These are phyloP conservation scores for Erebia epiphron DNA, from an alignment of 2,888 invertebrate genomes.

Conservation along the genomic window DNA sequence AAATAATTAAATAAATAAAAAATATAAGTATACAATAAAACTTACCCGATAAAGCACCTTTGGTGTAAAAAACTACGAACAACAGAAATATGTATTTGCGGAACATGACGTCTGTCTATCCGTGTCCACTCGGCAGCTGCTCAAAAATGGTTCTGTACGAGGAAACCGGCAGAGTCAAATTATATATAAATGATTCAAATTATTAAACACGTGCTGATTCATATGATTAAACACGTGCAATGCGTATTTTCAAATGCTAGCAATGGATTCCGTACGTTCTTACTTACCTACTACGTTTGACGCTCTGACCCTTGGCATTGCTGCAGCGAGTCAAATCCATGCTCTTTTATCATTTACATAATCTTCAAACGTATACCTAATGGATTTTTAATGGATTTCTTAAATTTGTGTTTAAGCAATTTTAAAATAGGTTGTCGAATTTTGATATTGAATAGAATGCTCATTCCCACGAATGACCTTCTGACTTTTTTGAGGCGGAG, in stretches of 20 bases:
- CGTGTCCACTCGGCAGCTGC: not conserved
- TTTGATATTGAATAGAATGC: too few relatives aligned
- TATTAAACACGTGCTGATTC: not conserved
- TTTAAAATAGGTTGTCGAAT: too few relatives aligned
- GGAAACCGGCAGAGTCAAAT: not conserved
- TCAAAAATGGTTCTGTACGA: constrained; percentile 12
- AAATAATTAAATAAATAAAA: not conserved
- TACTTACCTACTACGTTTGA: too few relatives aligned
- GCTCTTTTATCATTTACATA: too few relatives aligned
- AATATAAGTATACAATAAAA: not conserved
- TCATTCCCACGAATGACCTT: too few relatives aligned
- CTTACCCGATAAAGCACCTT: constrained; percentile 23
- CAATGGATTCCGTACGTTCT: not conserved
- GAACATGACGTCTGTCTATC: constrained; percentile 14
- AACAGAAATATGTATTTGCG: constrained; percentile 6
- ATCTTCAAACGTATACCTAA: too few relatives aligned
- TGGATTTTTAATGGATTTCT: too few relatives aligned
- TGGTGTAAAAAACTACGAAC: not conserved
- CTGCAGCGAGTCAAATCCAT: too few relatives aligned
- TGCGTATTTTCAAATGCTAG: not conserved
- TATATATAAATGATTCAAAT: constrained; percentile 15
- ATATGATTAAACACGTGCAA: not conserved
- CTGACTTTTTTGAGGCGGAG: too few relatives aligned
- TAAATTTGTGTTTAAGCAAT: too few relatives aligned
- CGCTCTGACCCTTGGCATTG: too few relatives aligned